phyloP scores from a whole-genome alignment of 2,888 invertebrate species.

The Melanargia galathea region DNA sequence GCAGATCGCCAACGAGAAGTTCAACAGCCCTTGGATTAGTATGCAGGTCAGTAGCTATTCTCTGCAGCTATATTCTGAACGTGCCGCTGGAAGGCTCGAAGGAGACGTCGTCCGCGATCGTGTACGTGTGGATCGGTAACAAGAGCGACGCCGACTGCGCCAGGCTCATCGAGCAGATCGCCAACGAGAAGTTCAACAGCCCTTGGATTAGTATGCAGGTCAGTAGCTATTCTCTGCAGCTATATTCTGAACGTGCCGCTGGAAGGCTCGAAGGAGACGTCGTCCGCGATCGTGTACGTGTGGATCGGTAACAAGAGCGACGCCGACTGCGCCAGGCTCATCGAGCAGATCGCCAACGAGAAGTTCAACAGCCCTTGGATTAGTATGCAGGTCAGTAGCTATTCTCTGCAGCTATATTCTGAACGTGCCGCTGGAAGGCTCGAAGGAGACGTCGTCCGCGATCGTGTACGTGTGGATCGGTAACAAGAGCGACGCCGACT shows the following conservation, averaged over 20 bases:
- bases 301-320: conserved; percentile 95
- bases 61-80: conserved; percentile 85
- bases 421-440: conserved; percentile 95
- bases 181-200: conserved; percentile 94
- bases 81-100: conserved; percentile 95
- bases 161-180: conserved; percentile 93
- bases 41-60: conserved; percentile 82
- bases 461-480: conserved; percentile 99
- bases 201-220: conserved; percentile 90
- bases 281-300: conserved; percentile 94
- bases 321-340: conserved; percentile 91
- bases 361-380: conserved; percentile 94
- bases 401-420: conserved; percentile 78
- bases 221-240: conserved; percentile 45
- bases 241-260: conserved; percentile 94
- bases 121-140: conserved; percentile 97
- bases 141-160: conserved; percentile 93
- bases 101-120: conserved; percentile 89
- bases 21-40: conserved; percentile 91
- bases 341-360: conserved; percentile 95
- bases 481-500: conserved; percentile 90
- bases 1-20: conserved; percentile 96
- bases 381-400: conserved; percentile 85
- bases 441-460: conserved; percentile 88
- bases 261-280: conserved; percentile 89